Conservation (phyloP, 2,888 invertebrate genomes). For the Penaeus monodon region DNA sequence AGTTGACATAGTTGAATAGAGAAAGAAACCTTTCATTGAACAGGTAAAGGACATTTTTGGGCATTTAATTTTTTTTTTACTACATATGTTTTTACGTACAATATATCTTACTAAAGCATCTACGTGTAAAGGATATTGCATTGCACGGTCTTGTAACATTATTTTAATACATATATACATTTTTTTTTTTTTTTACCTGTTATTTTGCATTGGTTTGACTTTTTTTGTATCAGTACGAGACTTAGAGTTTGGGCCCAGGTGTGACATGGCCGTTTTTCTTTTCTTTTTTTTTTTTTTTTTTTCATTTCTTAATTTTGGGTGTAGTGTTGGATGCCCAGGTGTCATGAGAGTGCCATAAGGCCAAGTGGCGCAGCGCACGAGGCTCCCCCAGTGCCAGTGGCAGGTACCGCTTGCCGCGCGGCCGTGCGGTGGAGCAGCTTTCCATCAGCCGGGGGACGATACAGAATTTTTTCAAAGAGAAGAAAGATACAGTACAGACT, state of each 20-base stretch:
- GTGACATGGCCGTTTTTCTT: neutral
- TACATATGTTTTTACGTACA: too few species aligned
- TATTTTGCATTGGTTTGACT: slow-evolving; percentile 14
- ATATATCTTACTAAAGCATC: too few species aligned
- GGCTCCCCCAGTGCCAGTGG: slow-evolving; percentile 11
- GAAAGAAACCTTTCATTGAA: slow-evolving; percentile 12
- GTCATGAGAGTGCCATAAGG: slow-evolving; percentile 1
- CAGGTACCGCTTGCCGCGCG: slow-evolving; percentile 27
- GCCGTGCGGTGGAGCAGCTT: slow-evolving; percentile 49
- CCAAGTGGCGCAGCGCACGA: slow-evolving; percentile 48
- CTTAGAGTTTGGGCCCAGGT: slow-evolving; percentile 8
- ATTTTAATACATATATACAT: neutral
- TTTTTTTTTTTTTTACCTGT: neutral
- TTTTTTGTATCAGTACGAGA: slow-evolving; percentile 3
- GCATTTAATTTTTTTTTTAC: too few species aligned
- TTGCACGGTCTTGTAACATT: slow-evolving; percentile 30
- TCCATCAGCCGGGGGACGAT: neutral
- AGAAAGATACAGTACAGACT: neutral
- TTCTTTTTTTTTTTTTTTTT: neutral
- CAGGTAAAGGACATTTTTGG: too few species aligned
- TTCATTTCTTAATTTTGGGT: slow-evolving; percentile 18
- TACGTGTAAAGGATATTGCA: slow-evolving; percentile 35
- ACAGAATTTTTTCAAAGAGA: too few species aligned
- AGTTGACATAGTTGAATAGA: neutral
- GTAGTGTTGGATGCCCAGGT: slow-evolving; percentile 21